A percentile compares a stretch with the other conserved stretches of the same genome.
These are phyloP conservation scores for Magallana nippona DNA, from an alignment of 2,888 invertebrate species.

Conservation along the genomic window DNA sequence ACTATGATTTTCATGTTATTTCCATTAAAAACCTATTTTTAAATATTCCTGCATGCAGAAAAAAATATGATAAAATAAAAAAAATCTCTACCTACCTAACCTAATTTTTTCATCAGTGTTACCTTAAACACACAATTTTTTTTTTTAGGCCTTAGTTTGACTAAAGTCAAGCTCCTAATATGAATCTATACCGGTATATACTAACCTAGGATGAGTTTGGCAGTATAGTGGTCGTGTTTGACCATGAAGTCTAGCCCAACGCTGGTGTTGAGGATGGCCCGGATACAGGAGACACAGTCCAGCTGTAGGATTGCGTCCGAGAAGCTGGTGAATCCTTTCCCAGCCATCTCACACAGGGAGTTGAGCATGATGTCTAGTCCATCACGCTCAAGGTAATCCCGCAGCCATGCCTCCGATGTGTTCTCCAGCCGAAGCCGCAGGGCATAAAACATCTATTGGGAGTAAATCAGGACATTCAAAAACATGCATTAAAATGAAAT, in stretches of 20 bases:
- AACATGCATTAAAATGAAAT: too few species aligned
- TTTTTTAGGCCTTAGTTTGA: too few species aligned
- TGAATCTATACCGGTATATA: background rate
- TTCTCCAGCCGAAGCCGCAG: constrained; percentile 69
- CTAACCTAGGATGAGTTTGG: constrained; percentile 80
- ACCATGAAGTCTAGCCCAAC: constrained; percentile 80
- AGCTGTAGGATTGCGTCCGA: constrained; percentile 80
- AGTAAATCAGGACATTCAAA: background rate
- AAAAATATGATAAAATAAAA: too few species aligned
- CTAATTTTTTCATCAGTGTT: too few species aligned
- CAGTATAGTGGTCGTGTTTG: constrained; percentile 75
- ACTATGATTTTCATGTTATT: too few species aligned
- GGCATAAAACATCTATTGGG: constrained; percentile 70
- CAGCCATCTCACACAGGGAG: constrained; percentile 78
- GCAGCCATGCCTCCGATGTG: constrained; percentile 78
- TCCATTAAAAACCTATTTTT: too few species aligned
- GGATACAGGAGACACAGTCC: constrained; percentile 80
- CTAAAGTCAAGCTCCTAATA: background rate
- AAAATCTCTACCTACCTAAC: too few species aligned
- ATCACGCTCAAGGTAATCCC: constrained; percentile 80
- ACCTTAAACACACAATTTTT: too few species aligned
- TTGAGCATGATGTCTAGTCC: constrained; percentile 80
- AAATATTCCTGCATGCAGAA: too few species aligned
- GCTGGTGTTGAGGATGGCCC: constrained; percentile 80
- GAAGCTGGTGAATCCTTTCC: constrained; percentile 73